These are phyloP conservation scores for Neodiprion virginianus DNA, from an alignment of 1,140 invertebrate genomes.

Conservation along the genomic window DNA sequence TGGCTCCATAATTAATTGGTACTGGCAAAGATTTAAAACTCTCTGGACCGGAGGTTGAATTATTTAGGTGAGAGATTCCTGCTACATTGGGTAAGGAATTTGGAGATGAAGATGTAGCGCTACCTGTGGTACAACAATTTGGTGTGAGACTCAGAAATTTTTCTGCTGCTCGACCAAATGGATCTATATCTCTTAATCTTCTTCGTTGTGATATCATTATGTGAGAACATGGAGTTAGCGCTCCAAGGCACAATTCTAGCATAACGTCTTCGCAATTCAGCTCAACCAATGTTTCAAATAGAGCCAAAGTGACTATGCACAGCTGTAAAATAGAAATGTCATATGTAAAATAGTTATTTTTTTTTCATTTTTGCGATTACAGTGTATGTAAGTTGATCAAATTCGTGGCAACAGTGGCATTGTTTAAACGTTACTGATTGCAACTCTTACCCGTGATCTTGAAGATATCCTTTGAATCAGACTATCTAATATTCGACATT, in stretches of 20 bases:
- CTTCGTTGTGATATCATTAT: constrained; percentile 85
- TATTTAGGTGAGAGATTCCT: constrained; percentile 42
- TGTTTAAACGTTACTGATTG: constrained; percentile 8
- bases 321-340: constrained; percentile 68
- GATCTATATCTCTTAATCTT: constrained; percentile 78
- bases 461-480: constrained; percentile 78
- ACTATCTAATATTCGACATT: constrained; percentile 76
- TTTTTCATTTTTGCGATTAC: background rate
- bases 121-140: constrained; percentile 59
- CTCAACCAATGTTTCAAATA: constrained; percentile 91
- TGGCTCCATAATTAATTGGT: constrained; percentile 60
- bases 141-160: constrained; percentile 86
- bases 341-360: constrained; percentile 23
- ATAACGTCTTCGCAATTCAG: constrained; percentile 98
- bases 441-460: constrained; percentile 69
- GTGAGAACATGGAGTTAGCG: constrained; percentile 89
- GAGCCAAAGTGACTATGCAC: constrained; percentile 86
- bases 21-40: constrained; percentile 42
- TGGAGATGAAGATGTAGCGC: constrained; percentile 27
- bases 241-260: constrained; percentile 88
- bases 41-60: constrained; percentile 25
- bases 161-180: constrained; percentile 82
- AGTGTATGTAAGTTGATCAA: constrained; percentile 1
- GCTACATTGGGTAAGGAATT: constrained; percentile 54
- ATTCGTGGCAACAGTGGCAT: constrained; percentile 14